phyloP scores from a whole-genome alignment of 2,113 vertebrate genomes.

The Hippopotamus amphibius region DNA sequence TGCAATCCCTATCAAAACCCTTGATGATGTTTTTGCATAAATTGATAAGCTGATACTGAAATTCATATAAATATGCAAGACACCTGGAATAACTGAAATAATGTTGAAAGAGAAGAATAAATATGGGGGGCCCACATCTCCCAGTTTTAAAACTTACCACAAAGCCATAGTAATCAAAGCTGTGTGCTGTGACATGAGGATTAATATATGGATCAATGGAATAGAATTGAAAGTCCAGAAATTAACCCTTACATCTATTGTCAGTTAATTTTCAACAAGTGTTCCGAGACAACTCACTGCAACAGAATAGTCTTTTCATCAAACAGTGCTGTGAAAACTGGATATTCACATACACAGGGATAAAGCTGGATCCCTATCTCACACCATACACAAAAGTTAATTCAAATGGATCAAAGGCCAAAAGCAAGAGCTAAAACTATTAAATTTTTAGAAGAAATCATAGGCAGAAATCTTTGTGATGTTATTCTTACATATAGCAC shows the following conservation, averaged over 20 bases:
- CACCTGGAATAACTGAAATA: background rate
- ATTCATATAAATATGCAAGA: background rate
- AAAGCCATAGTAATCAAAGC: background rate
- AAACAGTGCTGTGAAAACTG: background rate
- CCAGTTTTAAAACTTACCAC: background rate
- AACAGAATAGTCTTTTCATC: background rate
- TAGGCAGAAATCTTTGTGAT: background rate
- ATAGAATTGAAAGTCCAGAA: background rate
- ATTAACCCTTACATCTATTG: background rate
- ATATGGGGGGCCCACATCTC: background rate
- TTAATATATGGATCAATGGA: background rate
- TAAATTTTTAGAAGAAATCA: background rate
- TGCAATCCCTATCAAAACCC: background rate
- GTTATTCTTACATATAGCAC: background rate
- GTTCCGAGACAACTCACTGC: background rate
- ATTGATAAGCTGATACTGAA: background rate
- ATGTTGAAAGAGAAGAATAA: background rate
- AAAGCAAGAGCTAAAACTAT: background rate
- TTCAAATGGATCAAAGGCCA: background rate
- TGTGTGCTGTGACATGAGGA: background rate
- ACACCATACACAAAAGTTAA: background rate
- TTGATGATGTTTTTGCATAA: background rate
- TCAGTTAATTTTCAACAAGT: background rate
- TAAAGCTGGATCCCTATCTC: background rate
- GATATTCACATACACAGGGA: background rate